Evolutionary conservation across 2,113 vertebrate species (phyloP).

Genomic region (Gymnogyps californianus): DNA sequence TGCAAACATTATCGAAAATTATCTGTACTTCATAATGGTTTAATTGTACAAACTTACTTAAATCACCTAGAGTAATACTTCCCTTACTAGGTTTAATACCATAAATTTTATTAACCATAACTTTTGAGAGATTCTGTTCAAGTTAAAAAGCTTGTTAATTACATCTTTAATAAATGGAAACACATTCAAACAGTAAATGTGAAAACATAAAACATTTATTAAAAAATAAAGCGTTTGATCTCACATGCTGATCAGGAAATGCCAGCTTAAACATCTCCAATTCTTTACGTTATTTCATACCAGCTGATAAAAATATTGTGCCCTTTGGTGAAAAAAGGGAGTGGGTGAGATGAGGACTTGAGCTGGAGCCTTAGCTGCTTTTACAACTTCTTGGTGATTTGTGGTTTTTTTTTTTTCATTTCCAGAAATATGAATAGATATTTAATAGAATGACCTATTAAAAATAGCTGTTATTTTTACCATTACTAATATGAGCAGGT

Average conservation of each 20-base stretch:
- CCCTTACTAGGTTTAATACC: background rate
- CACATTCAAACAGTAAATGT: background rate
- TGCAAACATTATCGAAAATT: background rate
- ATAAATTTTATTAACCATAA: background rate
- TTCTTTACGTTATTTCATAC: background rate
- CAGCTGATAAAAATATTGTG: background rate
- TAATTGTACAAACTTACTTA: background rate
- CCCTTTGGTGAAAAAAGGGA: background rate
- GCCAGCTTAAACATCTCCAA: background rate
- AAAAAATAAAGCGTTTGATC: background rate
- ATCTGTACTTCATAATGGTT: background rate
- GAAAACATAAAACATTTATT: background rate
- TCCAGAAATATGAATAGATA: background rate
- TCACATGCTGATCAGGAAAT: background rate
- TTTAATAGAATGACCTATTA: background rate
- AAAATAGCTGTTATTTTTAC: background rate
- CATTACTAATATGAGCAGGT: fast-evolving
- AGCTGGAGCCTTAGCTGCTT: background rate
- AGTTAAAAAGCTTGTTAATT: background rate
- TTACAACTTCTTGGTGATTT: background rate
- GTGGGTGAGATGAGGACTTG: background rate
- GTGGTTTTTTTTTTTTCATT: background rate
- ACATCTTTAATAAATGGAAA: background rate
- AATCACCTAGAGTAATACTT: background rate
- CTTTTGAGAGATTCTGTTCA: background rate